Conservation (phyloP, 2,113 vertebrate genomes). For the Lucifuga dentata region DNA sequence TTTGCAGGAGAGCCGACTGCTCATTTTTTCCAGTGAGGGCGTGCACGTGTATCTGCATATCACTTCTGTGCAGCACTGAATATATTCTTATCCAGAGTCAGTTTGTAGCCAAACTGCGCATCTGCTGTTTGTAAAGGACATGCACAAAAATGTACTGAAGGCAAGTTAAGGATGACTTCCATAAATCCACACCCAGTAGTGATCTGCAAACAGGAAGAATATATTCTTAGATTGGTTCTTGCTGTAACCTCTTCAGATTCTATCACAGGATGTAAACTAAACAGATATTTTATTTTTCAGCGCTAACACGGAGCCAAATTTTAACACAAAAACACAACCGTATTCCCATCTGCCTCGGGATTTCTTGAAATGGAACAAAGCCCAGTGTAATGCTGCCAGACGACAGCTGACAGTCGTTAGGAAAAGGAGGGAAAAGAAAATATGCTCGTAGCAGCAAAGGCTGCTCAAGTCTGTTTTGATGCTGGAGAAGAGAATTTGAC, state of each 20-base stretch:
- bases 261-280: too few species aligned
- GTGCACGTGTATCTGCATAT: too few species aligned
- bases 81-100: constrained; percentile 1
- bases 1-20: too few species aligned
- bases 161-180: neutral
- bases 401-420: constrained; percentile 15
- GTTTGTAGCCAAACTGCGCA: neutral
- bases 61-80: too few species aligned
- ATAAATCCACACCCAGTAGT: constrained; percentile 7
- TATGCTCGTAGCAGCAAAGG: constrained; percentile 4
- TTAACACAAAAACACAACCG: neutral
- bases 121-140: too few species aligned
- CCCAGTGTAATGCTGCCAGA: neutral
- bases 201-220: too few species aligned
- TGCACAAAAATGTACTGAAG: neutral
- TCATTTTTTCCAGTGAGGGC: too few species aligned
- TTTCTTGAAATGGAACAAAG: neutral
- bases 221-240: neutral
- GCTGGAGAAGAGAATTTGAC: constrained; percentile 4
- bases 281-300: too few species aligned
- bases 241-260: neutral
- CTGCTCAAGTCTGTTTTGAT: constrained; percentile 8
- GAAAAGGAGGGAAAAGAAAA: neutral
- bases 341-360: constrained; percentile 3
- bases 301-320: too few species aligned